Evolutionary conservation across 2,888 invertebrate genomes (phyloP).

Genomic region (Gymnoscelis rufifasciata): DNA sequence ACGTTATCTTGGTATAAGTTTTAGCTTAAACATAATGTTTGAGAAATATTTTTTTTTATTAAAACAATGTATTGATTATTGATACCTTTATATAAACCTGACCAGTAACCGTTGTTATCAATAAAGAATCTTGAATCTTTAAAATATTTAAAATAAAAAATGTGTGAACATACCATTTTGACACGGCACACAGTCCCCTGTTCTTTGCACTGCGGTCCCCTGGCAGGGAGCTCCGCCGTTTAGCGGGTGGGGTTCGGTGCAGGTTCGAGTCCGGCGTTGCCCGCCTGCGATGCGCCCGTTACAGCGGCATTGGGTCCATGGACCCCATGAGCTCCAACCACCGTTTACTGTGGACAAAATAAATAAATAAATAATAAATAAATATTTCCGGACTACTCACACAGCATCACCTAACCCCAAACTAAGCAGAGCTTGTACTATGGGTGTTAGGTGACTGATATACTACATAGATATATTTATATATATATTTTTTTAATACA

Average conservation of each 20-base stretch:
- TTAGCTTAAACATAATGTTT: no score
- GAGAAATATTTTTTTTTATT: no score
- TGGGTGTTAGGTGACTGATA: no score
- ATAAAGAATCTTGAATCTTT: neutral
- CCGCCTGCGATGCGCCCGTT: constrained; percentile 85
- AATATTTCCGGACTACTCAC: no score
- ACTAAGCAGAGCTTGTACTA: no score
- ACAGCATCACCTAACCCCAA: no score
- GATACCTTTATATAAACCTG: no score
- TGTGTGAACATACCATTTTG: constrained; percentile 73
- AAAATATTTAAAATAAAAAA: neutral
- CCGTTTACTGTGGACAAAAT: constrained; percentile 86
- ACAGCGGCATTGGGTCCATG: constrained; percentile 94
- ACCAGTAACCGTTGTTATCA: neutral
- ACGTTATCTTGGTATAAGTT: no score
- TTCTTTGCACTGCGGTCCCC: constrained; percentile 89
- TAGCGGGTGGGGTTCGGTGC: constrained; percentile 93
- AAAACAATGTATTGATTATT: no score
- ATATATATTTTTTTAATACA: no score
- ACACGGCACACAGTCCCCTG: constrained; percentile 88
- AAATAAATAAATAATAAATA: no score
- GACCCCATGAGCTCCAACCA: constrained; percentile 95
- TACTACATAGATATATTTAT: no score
- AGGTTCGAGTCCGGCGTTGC: constrained; percentile 89
- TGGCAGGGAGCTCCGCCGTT: constrained; percentile 94